Evolutionary conservation across 2,113 vertebrate species (phyloP).

Genomic region (Nerophis lumbriciformis): DNA sequence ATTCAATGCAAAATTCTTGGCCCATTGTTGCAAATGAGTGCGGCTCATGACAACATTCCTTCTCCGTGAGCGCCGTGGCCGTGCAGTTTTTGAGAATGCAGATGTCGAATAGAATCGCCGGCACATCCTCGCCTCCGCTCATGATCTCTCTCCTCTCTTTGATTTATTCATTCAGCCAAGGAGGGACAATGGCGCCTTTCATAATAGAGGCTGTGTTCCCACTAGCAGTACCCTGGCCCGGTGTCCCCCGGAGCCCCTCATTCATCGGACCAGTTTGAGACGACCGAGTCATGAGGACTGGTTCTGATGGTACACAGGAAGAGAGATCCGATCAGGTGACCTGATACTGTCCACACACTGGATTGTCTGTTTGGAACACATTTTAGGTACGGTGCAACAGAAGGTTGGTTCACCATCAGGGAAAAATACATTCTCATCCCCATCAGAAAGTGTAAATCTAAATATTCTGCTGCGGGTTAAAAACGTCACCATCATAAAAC

Average conservation of each 20-base stretch:
- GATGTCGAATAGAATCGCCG: constrained; percentile 52
- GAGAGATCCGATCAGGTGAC: neutral
- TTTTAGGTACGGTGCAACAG: neutral
- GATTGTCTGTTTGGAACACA: neutral
- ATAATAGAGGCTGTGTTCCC: constrained; percentile 52
- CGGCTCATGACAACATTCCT: constrained; percentile 55
- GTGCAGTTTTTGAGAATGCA: constrained; percentile 52
- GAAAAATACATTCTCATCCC: too few relatives aligned
- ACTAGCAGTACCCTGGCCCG: constrained; percentile 45
- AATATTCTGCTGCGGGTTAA: too few relatives aligned
- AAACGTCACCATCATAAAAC: too few relatives aligned
- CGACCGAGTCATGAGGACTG: constrained; percentile 41
- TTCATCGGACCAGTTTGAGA: constrained; percentile 34
- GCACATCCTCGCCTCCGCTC: constrained; percentile 41
- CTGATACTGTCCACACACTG: neutral
- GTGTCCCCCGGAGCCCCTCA: constrained; percentile 46
- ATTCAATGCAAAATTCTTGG: constrained; percentile 27
- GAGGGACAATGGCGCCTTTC: constrained; percentile 63
- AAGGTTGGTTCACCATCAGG: too few relatives aligned
- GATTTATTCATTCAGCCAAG: constrained; percentile 68
- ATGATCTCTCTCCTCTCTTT: constrained; percentile 65
- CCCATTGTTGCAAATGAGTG: constrained; percentile 18
- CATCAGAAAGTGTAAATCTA: too few relatives aligned
- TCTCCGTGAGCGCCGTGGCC: constrained; percentile 15
- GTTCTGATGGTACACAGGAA: constrained; percentile 21